These are phyloP conservation scores for Pherbina coryleti DNA, from an alignment of 2,888 invertebrate species.

Conservation along the genomic window DNA sequence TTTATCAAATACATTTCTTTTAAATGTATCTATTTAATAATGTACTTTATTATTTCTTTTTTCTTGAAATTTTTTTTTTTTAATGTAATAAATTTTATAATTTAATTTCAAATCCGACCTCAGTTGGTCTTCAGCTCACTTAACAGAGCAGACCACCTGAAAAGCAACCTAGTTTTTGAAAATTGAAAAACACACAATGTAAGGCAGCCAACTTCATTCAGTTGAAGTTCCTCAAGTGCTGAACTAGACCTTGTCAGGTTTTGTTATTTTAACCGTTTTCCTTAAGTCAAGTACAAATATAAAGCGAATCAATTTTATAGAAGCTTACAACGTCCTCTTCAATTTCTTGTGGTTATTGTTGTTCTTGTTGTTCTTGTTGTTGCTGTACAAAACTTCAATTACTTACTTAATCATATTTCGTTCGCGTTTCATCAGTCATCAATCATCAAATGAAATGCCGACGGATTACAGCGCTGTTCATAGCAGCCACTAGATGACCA, in stretches of 20 bases:
- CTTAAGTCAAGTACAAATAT: background rate
- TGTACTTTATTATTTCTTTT: background rate
- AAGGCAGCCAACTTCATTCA: background rate
- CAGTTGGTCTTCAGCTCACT: background rate
- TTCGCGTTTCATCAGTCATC: constrained; percentile 66
- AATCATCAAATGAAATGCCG: constrained; percentile 65
- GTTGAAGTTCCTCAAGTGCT: background rate
- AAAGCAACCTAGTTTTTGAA: constrained; percentile 1
- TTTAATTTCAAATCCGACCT: constrained; percentile 4
- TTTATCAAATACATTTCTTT: too few species aligned
- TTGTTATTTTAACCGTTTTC: background rate
- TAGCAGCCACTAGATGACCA: constrained; percentile 30
- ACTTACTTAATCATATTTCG: constrained; percentile 65
- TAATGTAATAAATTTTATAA: background rate
- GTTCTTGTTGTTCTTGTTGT: constrained; percentile 5
- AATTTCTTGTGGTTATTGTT: background rate
- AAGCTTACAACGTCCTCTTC: background rate
- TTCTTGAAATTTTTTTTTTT: background rate
- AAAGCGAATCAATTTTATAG: constrained; percentile 7
- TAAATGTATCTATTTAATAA: background rate
- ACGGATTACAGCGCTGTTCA: constrained; percentile 46
- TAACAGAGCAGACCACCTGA: constrained; percentile 14
- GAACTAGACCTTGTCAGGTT: constrained; percentile 26
- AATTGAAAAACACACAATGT: background rate
- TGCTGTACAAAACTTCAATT: constrained; percentile 25